Evolutionary conservation across 2,888 invertebrate genomes (phyloP), one percentile per base, ranked within the genome.

Genomic region (Diploptera punctata): DNA sequence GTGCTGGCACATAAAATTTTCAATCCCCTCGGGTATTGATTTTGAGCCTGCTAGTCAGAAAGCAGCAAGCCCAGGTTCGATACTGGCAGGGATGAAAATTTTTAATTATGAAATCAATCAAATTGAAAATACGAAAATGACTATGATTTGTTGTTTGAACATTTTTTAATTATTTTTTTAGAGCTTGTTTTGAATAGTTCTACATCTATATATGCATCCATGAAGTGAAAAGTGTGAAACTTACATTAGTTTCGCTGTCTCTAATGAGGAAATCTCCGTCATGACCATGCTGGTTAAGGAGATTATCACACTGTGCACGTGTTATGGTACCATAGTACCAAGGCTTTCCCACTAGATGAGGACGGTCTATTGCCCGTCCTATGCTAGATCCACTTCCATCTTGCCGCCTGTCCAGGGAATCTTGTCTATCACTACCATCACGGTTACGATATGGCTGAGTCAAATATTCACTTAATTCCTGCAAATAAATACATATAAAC

Each of bases 271-370:
- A 99, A 86, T 99, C 99, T 13, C 99, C 99, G 84, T 99, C 97
- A 81, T 94, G 93, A 19, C 97, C 99, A 83, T 94, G 93, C 82
- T 95, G 93, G 86, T 95, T 96, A 82, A 99, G 90, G 82, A 99
- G 88, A 79, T 92, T 91, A 86, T 99, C 99, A 87, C 98, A 98
- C 84, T 98, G 97, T 79, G 94, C 93, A 80, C 99, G 91, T 61
- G 98, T 93, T 81, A 99, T 94, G 82, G 92, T 92, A 74, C 99
- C 99, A 85, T 93, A 99, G 86, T 99, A 99, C 99, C 99, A 99
- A 60, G 94, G 92, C 85, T 95, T 95, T 44, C 92, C 93, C 75
- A 90, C 86, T 76, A 91, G 85, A 81, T 92, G 90, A 47, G 91
- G 90, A 78, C 91, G 86, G 79, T 92, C 91, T 10, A 83, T 81